Evolutionary conservation across 2,888 invertebrate genomes (phyloP).

Genomic region (Drepanosiphum platanoidis): DNA sequence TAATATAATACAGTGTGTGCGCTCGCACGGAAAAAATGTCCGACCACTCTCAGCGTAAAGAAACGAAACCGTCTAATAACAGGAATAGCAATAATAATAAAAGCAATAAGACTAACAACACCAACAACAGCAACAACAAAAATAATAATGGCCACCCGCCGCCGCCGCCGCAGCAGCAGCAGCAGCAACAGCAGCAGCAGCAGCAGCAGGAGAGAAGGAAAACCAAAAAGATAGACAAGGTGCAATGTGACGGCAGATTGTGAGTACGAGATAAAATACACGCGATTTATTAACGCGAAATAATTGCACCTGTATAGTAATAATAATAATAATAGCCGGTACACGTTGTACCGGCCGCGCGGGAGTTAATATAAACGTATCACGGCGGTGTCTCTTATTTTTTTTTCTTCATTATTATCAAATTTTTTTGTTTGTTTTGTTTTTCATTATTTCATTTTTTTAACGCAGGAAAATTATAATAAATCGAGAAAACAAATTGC

Average conservation of each 20-base stretch:
- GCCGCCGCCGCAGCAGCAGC: no score
- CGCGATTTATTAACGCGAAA: neutral
- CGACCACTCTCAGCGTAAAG: neutral
- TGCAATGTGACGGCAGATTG: constrained; percentile 54
- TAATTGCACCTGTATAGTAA: neutral
- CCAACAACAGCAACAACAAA: neutral
- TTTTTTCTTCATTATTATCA: neutral
- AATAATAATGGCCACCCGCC: constrained; percentile 7
- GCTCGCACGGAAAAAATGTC: neutral
- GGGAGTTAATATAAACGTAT: no score
- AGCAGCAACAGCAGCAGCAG: neutral
- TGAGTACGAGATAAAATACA: constrained; percentile 7
- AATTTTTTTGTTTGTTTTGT: neutral
- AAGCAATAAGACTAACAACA: neutral
- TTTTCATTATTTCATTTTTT: neutral
- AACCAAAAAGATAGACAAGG: constrained; percentile 46
- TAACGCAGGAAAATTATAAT: constrained; percentile 36
- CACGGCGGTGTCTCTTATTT: no score
- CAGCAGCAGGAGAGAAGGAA: constrained; percentile 36
- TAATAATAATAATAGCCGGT: neutral
- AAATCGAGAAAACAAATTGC: constrained; percentile 49
- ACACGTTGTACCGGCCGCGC: no score
- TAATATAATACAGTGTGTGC: neutral
- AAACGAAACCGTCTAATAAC: neutral
- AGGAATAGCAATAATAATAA: neutral